These are phyloP conservation scores for Seriola aureovittata DNA, from an alignment of 2,113 vertebrate genomes.

Conservation along the genomic window DNA sequence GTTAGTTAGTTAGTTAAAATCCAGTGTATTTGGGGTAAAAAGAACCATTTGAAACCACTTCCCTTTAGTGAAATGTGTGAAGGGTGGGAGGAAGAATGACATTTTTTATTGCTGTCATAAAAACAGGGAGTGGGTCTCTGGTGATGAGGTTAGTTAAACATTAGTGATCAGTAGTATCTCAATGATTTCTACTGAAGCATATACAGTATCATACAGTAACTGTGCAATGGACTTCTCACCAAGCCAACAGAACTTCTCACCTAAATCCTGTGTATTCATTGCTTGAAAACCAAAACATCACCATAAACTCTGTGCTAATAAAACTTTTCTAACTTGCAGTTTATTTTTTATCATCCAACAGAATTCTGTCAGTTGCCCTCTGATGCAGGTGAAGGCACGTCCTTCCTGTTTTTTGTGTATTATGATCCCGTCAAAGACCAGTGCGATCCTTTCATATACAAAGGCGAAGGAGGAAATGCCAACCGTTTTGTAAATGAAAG, in stretches of 20 bases:
- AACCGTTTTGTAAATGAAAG: constrained; percentile 80
- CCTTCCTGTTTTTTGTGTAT: constrained; percentile 8
- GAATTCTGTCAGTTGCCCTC: constrained; percentile 54
- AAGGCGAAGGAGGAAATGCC: constrained; percentile 77
- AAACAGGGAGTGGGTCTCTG: constrained; percentile 77
- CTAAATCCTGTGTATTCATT: neutral
- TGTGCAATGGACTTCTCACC: neutral
- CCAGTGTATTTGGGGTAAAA: neutral
- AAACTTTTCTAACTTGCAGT: neutral
- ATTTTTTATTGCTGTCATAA: constrained; percentile 80
- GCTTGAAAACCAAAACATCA: neutral
- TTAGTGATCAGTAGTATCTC: constrained; percentile 54
- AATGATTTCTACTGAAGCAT: constrained; percentile 16
- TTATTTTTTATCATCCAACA: constrained; percentile 57
- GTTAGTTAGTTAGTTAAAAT: constrained; percentile 7
- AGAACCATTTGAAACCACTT: constrained; percentile 35
- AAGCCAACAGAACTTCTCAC: neutral
- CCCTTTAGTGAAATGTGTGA: constrained; percentile 32
- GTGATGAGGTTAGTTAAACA: constrained; percentile 76
- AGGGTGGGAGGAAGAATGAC: constrained; percentile 47
- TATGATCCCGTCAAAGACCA: constrained; percentile 48
- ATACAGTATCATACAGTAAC: neutral
- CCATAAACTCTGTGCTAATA: neutral
- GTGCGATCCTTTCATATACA: constrained; percentile 78
- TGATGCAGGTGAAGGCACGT: constrained; percentile 49